Evolutionary conservation across 2,888 invertebrate species (phyloP), one percentile per base, ranked within the genome.

Genomic region (Thymelicus sylvestris): DNA sequence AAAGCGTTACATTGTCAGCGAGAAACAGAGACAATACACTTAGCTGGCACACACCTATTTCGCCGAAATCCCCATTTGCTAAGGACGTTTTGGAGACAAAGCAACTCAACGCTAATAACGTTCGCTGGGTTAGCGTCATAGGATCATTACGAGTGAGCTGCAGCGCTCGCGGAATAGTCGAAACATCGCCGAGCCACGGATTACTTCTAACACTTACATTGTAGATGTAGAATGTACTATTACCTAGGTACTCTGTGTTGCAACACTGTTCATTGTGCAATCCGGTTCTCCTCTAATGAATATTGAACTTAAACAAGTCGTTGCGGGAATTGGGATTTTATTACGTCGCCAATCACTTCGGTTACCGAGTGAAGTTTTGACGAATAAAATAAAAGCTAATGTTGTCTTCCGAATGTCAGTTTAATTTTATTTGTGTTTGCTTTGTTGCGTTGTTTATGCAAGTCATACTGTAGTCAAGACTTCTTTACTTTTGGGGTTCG

Each of bases 281-380:
- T 75, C 74, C 74, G 75, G 75, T 74, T 76, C 74, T 74, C 71
- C 75, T 72, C 74, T 79, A 78, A 78, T 78, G 77, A 79, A 76
- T 78, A 77, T 77, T 76, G 76, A 74, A 75, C 74, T 79, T 78
- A 77, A 76, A 76, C 74, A 77, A 76, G 76, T 75, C 75, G 74
- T 74, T 77, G 75, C 75, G 70, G 74, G 74, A 75, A 76, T 75
- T 73, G 70, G 74, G 74, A 75, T 76, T 75, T 73, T 74, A 63
- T 73, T 73, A 72, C 60, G 68, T 66, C 69, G 69, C 74, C 57
- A 24, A 57, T 57, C 31, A 38, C 57, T 57, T 57, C 19, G 6
- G 52, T 52, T 50, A 13, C 47, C 19, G 31, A 57, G 24, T 24
- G 6, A 10, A 57, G 57, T 31, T 13, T 57, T 57, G 31, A 38